Evolutionary conservation across 2,888 invertebrate genomes (phyloP).

Genomic region (Drosophila melanosoma): DNA sequence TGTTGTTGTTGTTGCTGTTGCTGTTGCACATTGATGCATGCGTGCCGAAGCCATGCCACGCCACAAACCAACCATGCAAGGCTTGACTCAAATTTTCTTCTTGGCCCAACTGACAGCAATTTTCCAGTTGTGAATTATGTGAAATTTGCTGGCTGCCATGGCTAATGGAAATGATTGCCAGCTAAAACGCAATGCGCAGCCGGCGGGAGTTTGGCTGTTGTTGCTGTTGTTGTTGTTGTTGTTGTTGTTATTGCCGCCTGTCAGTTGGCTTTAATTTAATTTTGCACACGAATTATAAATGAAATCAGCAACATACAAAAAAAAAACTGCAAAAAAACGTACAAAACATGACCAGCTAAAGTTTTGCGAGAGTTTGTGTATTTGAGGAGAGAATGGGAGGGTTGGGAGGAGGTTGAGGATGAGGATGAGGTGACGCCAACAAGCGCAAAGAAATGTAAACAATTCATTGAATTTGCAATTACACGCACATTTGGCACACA

Average conservation of each 20-base stretch:
- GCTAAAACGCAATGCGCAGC: slow-evolving; percentile 73
- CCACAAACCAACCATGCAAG: slow-evolving; percentile 55
- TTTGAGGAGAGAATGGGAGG: neutral
- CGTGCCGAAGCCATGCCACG: slow-evolving; percentile 58
- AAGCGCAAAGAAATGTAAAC: slow-evolving; percentile 82
- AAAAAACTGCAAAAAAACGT: slow-evolving; percentile 43
- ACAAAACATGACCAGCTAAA: slow-evolving; percentile 59
- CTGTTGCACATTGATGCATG: slow-evolving; percentile 76
- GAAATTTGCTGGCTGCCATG: slow-evolving; percentile 75
- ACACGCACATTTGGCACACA: slow-evolving; percentile 80
- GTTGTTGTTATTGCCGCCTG: slow-evolving; percentile 54
- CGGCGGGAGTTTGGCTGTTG: slow-evolving; percentile 30
- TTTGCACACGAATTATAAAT: slow-evolving; percentile 80
- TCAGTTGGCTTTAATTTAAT: slow-evolving; percentile 79
- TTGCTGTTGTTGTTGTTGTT: slow-evolving; percentile 30
- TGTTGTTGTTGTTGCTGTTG: slow-evolving; percentile 24
- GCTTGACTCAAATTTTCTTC: slow-evolving; percentile 61
- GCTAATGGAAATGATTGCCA: slow-evolving; percentile 78
- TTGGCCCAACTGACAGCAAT: slow-evolving; percentile 72
- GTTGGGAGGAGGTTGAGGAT: neutral
- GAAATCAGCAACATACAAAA: slow-evolving; percentile 65
- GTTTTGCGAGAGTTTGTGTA: slow-evolving; percentile 11
- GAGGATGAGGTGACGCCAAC: slow-evolving; percentile 55
- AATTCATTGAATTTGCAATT: slow-evolving; percentile 83
- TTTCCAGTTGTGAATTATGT: slow-evolving; percentile 80